These are phyloP conservation scores for Ifrita kowaldi DNA, from an alignment of 2,113 vertebrate species.

Conservation along the genomic window DNA sequence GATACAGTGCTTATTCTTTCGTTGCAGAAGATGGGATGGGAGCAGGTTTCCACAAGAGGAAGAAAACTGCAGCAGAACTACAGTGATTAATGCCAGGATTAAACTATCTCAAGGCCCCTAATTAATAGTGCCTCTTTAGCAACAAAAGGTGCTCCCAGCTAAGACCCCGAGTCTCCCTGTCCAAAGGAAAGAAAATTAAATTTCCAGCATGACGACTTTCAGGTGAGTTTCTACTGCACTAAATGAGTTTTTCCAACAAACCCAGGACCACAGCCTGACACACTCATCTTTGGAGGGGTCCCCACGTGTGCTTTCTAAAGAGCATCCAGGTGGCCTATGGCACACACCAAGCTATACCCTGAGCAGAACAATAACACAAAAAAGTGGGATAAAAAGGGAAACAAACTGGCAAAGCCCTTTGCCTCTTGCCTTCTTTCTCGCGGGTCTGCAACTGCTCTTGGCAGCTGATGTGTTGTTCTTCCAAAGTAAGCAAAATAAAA, in stretches of 20 bases:
- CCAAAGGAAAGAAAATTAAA: conserved; percentile 1
- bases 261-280: neutral
- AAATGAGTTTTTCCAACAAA: neutral
- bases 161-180: neutral
- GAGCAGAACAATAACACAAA: neutral
- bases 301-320: neutral
- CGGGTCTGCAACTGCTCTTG: neutral
- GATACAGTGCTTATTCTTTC: neutral
- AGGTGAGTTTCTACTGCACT: neutral
- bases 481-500: conserved; percentile 53
- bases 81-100: neutral
- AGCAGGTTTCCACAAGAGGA: neutral
- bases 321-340: neutral
- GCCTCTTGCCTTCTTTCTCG: neutral
- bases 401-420: neutral
- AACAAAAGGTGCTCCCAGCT: neutral
- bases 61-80: neutral
- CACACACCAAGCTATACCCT: neutral
- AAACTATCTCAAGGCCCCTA: neutral
- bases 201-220: neutral
- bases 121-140: neutral
- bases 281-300: neutral
- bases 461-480: neutral
- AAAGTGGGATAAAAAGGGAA: neutral
- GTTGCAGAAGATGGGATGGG: neutral